phyloP scores from a whole-genome alignment of 2,113 vertebrate species.

The Meriones unguiculatus region DNA sequence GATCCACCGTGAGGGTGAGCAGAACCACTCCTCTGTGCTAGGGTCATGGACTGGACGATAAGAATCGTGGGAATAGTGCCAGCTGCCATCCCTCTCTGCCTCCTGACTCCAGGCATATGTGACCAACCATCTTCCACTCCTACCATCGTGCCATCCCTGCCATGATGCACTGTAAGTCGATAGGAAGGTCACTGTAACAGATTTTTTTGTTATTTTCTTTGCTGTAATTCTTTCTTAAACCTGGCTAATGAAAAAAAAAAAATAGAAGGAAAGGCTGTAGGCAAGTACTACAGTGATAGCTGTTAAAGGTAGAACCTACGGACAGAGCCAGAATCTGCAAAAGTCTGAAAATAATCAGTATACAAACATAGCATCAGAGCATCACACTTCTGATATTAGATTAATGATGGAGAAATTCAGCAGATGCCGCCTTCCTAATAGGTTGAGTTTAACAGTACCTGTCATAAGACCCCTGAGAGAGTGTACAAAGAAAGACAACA shows the following conservation, averaged over 20 bases:
- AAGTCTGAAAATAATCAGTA: not conserved
- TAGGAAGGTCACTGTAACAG: not conserved
- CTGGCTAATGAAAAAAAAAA: not conserved
- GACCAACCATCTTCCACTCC: not conserved
- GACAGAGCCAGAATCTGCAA: no score
- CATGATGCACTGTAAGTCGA: not conserved
- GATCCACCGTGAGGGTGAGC: not conserved
- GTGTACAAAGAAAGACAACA: not conserved
- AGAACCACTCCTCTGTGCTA: not conserved
- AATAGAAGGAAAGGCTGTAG: not conserved
- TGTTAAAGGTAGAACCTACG: not conserved
- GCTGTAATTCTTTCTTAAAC: not conserved
- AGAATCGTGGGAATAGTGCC: no score
- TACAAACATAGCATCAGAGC: not conserved
- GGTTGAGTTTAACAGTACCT: not conserved
- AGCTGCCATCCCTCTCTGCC: not conserved
- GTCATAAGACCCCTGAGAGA: not conserved
- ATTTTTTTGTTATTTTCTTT: not conserved
- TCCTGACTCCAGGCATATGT: not conserved
- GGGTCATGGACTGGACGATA: no score
- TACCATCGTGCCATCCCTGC: not conserved
- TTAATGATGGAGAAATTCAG: not conserved
- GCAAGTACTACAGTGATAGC: not conserved
- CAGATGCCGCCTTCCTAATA: no score
- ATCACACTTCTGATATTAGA: no score